A percentile compares a stretch with the other conserved stretches of the same genome.
Evolutionary conservation across 2,888 invertebrate genomes (phyloP).

Genomic region (Venustoraphidia nigricollis): DNA sequence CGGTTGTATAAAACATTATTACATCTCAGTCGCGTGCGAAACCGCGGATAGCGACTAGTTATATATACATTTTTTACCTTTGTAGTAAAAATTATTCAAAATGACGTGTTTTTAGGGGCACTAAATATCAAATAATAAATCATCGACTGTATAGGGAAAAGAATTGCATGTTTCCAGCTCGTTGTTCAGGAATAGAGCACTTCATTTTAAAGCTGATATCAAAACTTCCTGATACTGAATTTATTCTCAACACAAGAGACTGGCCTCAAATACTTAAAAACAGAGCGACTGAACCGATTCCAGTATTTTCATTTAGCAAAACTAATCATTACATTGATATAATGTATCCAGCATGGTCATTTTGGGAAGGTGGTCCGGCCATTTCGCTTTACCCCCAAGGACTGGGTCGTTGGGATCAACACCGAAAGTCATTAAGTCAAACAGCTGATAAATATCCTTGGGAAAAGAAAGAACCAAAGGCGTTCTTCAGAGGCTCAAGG

Average conservation of each 20-base stretch:
- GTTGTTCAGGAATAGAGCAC: constrained; percentile 83
- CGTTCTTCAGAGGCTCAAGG: constrained; percentile 87
- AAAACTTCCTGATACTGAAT: constrained; percentile 66
- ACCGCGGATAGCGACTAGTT: no score
- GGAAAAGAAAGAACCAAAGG: constrained; percentile 53
- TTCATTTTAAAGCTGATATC: constrained; percentile 56
- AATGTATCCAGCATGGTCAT: constrained; percentile 93
- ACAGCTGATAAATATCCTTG: constrained; percentile 55
- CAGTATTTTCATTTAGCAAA: constrained; percentile 96
- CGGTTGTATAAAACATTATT: no score
- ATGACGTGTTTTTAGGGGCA: constrained; percentile 34
- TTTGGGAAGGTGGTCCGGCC: constrained; percentile 97
- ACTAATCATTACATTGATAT: constrained; percentile 73
- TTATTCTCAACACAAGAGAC: constrained; percentile 80
- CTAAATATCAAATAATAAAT: constrained; percentile 69
- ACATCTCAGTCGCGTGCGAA: no score
- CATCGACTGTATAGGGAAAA: constrained; percentile 66
- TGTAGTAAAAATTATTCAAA: no score
- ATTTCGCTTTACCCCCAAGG: constrained; percentile 86
- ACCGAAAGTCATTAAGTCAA: constrained; percentile 51
- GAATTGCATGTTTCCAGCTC: constrained; percentile 81
- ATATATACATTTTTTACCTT: no score
- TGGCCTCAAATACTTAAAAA: constrained; percentile 72
- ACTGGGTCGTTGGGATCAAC: constrained; percentile 84
- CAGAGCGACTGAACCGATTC: constrained; percentile 41